phyloP scores from a whole-genome alignment of 1,140 invertebrate species.

The Aphelinus certus region DNA sequence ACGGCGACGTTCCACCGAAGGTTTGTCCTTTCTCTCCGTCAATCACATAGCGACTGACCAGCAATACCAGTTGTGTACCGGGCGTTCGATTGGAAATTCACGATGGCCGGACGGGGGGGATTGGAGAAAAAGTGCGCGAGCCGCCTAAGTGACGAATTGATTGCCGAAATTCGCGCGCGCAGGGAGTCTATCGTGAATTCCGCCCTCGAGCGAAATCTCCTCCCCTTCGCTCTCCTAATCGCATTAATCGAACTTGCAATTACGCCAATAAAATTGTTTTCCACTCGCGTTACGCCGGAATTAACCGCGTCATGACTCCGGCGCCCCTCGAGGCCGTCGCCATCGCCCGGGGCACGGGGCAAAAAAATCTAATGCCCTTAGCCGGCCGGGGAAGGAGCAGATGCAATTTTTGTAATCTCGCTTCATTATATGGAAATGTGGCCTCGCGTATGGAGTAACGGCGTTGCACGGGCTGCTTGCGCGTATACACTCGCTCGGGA shows the following conservation, averaged over 20 bases:
- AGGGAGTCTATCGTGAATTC: not conserved
- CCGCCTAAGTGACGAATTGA: not conserved
- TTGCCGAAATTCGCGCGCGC: no score
- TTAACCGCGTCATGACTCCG: not conserved
- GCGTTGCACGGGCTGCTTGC: no score
- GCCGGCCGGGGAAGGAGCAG: not conserved
- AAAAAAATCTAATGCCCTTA: not conserved
- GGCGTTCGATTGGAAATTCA: no score
- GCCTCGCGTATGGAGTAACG: conserved; percentile 16
- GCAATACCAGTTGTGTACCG: no score
- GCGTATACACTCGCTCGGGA: not conserved
- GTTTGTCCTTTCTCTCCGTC: no score
- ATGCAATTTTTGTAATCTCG: conserved; percentile 33
- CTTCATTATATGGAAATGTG: conserved; percentile 37
- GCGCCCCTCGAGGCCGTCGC: not conserved
- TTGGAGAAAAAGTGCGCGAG: not conserved
- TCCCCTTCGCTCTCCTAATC: conserved; percentile 10
- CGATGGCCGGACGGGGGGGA: no score
- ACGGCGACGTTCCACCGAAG: no score
- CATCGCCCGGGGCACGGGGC: not conserved
- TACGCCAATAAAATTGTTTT: conserved; percentile 28
- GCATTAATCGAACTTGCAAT: conserved; percentile 22
- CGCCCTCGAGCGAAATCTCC: not conserved
- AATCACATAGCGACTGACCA: no score
- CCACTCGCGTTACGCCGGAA: not conserved